Percentiles rank a stretch among this genome's conserved stretches.
phyloP scores from a whole-genome alignment of 2,797 vertebrate species.

The Syngnathus rostellatus region DNA sequence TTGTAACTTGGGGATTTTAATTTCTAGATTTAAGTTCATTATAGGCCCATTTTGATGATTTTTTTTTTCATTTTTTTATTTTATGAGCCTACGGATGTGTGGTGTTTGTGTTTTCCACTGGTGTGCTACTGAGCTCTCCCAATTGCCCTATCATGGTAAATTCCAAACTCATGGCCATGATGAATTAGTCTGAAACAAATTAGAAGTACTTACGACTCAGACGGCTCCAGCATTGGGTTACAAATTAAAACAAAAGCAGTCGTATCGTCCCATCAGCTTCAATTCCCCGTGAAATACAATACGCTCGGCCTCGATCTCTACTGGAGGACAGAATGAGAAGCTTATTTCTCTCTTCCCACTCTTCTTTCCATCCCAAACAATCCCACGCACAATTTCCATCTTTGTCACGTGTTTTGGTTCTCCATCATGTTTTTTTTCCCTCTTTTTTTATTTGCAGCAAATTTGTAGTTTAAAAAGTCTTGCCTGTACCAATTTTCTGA shows the following conservation, averaged over 20 bases:
- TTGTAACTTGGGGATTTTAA: background rate
- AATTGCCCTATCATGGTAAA: constrained; percentile 44
- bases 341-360: constrained; percentile 27
- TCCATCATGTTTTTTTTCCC: background rate
- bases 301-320: constrained; percentile 49
- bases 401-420: constrained; percentile 18
- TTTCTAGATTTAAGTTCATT: background rate
- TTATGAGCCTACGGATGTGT: background rate
- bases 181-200: constrained; percentile 75
- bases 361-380: constrained; percentile 11
- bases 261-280: constrained; percentile 70
- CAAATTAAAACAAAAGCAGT: constrained; percentile 79
- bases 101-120: constrained; percentile 6
- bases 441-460: background rate
- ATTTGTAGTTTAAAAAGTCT: background rate
- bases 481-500: background rate
- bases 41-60: background rate
- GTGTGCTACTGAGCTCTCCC: constrained; percentile 28
- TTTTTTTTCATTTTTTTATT: constrained; percentile 1
- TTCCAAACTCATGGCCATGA: constrained; percentile 54
- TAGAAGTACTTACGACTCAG: constrained; percentile 71
- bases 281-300: constrained; percentile 73
- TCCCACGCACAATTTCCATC: constrained; percentile 6
- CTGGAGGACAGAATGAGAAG: constrained; percentile 47
- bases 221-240: constrained; percentile 73